Conservation (phyloP, 1,140 invertebrate genomes). For the Bombus waltoni region DNA sequence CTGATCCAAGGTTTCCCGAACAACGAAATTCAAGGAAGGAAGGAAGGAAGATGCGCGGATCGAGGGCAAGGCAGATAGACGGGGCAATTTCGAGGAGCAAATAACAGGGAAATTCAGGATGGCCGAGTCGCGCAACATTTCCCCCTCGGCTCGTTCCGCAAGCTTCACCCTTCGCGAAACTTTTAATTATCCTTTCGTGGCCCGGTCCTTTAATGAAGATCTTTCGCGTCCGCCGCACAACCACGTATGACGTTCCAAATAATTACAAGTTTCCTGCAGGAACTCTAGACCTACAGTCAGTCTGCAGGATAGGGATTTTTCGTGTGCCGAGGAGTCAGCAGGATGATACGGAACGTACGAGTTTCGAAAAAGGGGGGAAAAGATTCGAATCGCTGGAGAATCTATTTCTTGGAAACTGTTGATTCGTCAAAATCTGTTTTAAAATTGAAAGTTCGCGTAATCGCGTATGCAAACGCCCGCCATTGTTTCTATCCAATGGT, state of each 20-base stretch:
- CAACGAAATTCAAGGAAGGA: slow-evolving; percentile 41
- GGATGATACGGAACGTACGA: not conserved
- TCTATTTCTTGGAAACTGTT: not conserved
- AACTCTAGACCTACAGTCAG: slow-evolving; percentile 17
- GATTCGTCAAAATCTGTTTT: not conserved
- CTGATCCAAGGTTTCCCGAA: slow-evolving; percentile 29
- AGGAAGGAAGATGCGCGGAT: not conserved
- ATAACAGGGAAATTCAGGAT: slow-evolving; percentile 45
- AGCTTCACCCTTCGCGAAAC: slow-evolving; percentile 53
- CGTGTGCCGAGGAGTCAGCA: not conserved
- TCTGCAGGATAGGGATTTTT: not conserved
- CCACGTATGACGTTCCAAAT: slow-evolving; percentile 64
- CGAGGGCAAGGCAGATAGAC: slow-evolving; percentile 18
- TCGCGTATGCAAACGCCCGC: not conserved
- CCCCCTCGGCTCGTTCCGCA: not conserved
- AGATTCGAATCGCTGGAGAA: too few relatives aligned
- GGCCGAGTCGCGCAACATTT: slow-evolving; percentile 33
- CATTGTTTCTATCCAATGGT: not conserved
- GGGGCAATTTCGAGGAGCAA: slow-evolving; percentile 40
- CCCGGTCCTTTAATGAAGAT: slow-evolving; percentile 72
- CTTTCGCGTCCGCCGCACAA: slow-evolving; percentile 12
- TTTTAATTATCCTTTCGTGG: slow-evolving; percentile 75
- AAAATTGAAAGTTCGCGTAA: not conserved
- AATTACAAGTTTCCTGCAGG: slow-evolving; percentile 72
- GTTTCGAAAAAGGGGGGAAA: not conserved